Evolutionary conservation across 23 tunicate genomes (phyloP), one percentile per base, ranked within the genome.

Genomic region (Oikopleura dioica): DNA sequence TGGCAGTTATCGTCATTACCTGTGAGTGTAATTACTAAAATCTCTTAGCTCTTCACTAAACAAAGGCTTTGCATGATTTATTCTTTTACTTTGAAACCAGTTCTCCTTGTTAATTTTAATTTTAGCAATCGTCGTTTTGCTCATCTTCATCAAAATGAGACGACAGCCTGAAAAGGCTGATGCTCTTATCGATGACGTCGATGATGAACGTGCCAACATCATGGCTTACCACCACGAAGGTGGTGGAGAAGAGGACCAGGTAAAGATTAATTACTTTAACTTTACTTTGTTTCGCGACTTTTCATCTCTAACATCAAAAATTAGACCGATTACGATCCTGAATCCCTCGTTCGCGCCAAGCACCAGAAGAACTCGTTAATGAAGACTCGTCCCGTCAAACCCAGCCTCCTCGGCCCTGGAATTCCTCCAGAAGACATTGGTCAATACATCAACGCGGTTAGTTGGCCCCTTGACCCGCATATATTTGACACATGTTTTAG

Each of bases 161-260:
- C 9, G 55, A 44, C 55, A 44, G 9, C 21, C 55, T 21, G 55
- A 44, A 9, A 21, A 21, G 21, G 21, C 9, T 9, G 55, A 44
- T 9, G 21, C 9, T 44, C 21, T 44, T 9, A 9, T 44, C 16
- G 55, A 44, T 38, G 97, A 91, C 37, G 97, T 85, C 29, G 97
- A 91, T 38, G 97, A 91, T 76, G 86, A 85, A 1, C 76, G 94
- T 34, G 94, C 85, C 44, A 91, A 86, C 38, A 59, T 91, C 0
- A 86, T 85, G 76, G 87, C 85, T 24, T 85, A 91, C 38, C 94
- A 85, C 51, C 84, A 85, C 21, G 97, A 91, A 68, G 92, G 97
- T 31, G 97, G 97, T 59, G 87, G 87, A 29, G 97, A 91, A 75
- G 92, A 85, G 68, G 97, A 91, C 79, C 92, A 91, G 38, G 95